A percentile compares a stretch with the other conserved stretches of the same genome.
phyloP scores from a whole-genome alignment of 1,140 invertebrate genomes.

The Drosophila navojoa region DNA sequence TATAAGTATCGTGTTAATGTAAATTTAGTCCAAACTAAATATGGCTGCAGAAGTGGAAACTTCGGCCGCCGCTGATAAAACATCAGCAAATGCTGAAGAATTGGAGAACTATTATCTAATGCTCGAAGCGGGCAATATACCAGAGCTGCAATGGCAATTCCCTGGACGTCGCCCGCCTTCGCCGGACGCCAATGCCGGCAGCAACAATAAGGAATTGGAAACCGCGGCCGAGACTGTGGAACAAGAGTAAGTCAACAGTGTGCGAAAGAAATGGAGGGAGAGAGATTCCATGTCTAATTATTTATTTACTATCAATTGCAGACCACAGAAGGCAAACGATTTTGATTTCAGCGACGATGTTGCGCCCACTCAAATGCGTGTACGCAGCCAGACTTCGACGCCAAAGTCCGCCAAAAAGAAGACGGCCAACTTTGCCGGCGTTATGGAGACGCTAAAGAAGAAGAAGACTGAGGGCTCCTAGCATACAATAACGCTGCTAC shows the following conservation, averaged over 20 bases:
- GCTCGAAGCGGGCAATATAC: conserved; percentile 83
- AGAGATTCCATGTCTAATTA: neutral
- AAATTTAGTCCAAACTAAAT: neutral
- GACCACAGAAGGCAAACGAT: conserved; percentile 85
- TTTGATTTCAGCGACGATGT: conserved; percentile 88
- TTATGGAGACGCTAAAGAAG: conserved; percentile 85
- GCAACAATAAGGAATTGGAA: conserved; percentile 60
- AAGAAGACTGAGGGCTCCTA: conserved; percentile 75
- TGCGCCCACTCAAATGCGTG: conserved; percentile 85
- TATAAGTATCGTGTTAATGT: neutral
- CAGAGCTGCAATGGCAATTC: conserved; percentile 86
- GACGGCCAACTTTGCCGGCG: conserved; percentile 87
- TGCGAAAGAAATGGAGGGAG: too few species aligned
- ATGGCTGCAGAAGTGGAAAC: conserved; percentile 70
- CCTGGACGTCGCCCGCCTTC: conserved; percentile 85
- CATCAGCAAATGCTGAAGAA: conserved; percentile 84
- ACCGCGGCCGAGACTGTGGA: conserved; percentile 53
- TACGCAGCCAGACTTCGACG: conserved; percentile 84
- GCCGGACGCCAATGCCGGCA: conserved; percentile 69
- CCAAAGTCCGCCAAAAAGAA: conserved; percentile 87
- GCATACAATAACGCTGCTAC: conserved; percentile 2
- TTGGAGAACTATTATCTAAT: conserved; percentile 83
- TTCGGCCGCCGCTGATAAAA: conserved; percentile 58
- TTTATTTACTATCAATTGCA: conserved; percentile 43
- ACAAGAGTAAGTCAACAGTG: conserved; percentile 56